Base-by-base conservation (phyloP, 2,113 vertebrate species). In the Lophochroa leadbeateri region DNA sequence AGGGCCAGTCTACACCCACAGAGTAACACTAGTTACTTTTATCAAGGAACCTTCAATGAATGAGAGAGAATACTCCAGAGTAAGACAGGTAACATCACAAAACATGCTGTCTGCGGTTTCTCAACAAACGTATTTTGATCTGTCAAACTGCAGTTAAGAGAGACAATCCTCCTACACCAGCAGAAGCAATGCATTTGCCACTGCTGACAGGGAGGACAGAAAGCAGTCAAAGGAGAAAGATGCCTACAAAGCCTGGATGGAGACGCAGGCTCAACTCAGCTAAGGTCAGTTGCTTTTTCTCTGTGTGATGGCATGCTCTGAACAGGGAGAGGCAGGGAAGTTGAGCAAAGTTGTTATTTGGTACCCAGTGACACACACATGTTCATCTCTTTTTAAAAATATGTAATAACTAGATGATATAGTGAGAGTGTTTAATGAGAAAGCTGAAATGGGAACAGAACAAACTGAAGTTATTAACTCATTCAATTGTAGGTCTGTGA, bases 31-130 rank as follows among this genome's bases (percentile, higher is more conserved):
- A 11, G 29, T 31, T 17, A 19, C 23, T 85, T n/a, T 31, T 31
- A 41, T 5, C 0, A 4, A 61, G 24, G 65, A 68, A 61, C 25
- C 13, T 61, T 4, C 8, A 47, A 24, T 5, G 52, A 53, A 67
- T 44, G 41, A 24, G 24, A 46, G 35, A 71, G 57, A 49, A 46
- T 4, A 7, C 25, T 24, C 20, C 58, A 33, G 24, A 53, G 27
- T 13, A 33, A 11, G 2, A 9, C 8, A 58, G 29, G 44, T 64
- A 69, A 46, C 31, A 46, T 6, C 3, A 1, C 68, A 11, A 0
- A 47, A 23, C 31, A 19, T 6, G 14, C 60, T 68, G 31, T 8
- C 67, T 79, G 52, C 2, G 0, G 11, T 11, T 46, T 44, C 74
- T 41, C n/a, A n/a, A 74, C 37, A 80, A 63, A 17, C 17, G 13